A percentile compares a stretch with the other conserved stretches of the same genome.
Evolutionary conservation across 2,797 vertebrate species (phyloP).

Genomic region (Siniperca scherzeri): DNA sequence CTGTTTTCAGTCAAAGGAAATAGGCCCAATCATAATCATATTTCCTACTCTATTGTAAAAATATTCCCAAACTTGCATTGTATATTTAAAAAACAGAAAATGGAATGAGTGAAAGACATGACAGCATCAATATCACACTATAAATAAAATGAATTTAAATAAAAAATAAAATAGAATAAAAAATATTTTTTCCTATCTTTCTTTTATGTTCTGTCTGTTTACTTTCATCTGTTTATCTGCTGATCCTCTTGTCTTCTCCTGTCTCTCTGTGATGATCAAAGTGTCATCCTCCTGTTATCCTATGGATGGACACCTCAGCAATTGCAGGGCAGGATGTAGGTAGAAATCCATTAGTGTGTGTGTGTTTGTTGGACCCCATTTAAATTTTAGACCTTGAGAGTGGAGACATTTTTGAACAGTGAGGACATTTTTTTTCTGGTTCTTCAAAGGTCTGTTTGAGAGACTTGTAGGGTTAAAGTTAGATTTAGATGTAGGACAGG

Average conservation of each 20-base stretch:
- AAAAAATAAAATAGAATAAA: too few relatives aligned
- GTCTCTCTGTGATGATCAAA: conserved; percentile 22
- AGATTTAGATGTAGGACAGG: too few relatives aligned
- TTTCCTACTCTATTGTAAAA: background rate
- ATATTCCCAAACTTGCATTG: background rate
- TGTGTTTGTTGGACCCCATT: conserved; percentile 6
- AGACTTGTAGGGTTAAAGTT: background rate
- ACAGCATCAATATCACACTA: background rate
- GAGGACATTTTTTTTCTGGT: background rate
- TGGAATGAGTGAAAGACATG: background rate
- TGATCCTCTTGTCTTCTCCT: background rate
- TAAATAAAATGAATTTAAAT: fast-evolving
- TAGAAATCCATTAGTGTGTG: conserved; percentile 12
- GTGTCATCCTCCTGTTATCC: conserved; percentile 17
- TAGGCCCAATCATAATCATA: background rate
- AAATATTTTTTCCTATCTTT: background rate
- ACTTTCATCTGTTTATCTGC: conserved; percentile 19
- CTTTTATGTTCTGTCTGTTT: conserved; percentile 1
- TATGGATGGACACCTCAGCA: conserved; percentile 14
- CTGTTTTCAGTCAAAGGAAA: background rate
- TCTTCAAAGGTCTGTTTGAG: background rate
- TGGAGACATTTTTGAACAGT: background rate
- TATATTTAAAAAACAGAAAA: background rate
- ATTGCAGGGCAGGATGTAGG: conserved; percentile 36
- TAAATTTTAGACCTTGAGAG: background rate